Evolutionary conservation across 2,888 invertebrate species (phyloP).

Genomic region (Ferdinandea cuprea): DNA sequence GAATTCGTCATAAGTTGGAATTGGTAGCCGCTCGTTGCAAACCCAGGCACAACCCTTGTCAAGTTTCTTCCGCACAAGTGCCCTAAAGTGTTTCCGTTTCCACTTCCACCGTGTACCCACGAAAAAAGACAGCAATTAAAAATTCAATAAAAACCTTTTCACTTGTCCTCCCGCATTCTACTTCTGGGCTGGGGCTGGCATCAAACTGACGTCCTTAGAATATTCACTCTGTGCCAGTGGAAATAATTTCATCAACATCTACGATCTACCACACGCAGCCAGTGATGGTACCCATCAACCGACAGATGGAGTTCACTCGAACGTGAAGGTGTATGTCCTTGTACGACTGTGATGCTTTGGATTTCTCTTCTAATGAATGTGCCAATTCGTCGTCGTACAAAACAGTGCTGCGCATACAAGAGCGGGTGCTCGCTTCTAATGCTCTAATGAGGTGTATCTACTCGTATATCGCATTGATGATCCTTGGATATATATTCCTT

Average conservation of each 20-base stretch:
- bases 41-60: conserved; percentile 6
- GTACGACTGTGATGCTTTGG: conserved; percentile 8
- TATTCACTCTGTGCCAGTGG: background rate
- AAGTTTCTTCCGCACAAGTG: conserved; percentile 5
- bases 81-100: background rate
- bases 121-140: conserved; percentile 39
- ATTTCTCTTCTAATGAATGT: conserved; percentile 52
- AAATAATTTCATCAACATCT: conserved; percentile 7
- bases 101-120: background rate
- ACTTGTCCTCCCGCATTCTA: background rate
- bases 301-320: conserved; percentile 54
- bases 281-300: conserved; percentile 30
- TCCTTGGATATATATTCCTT: conserved; percentile 1
- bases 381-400: background rate
- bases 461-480: background rate
- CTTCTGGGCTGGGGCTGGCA: too few relatives aligned
- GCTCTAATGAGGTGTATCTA: conserved; percentile 23
- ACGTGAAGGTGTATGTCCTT: too few relatives aligned
- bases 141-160: conserved; percentile 46
- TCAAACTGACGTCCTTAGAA: conserved; percentile 33
- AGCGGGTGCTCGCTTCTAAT: background rate
- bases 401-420: background rate
- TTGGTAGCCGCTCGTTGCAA: background rate
- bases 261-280: background rate
- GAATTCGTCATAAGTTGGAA: background rate